Conservation (phyloP, 2,888 invertebrate species). For the Cecidostiba fungosa region DNA sequence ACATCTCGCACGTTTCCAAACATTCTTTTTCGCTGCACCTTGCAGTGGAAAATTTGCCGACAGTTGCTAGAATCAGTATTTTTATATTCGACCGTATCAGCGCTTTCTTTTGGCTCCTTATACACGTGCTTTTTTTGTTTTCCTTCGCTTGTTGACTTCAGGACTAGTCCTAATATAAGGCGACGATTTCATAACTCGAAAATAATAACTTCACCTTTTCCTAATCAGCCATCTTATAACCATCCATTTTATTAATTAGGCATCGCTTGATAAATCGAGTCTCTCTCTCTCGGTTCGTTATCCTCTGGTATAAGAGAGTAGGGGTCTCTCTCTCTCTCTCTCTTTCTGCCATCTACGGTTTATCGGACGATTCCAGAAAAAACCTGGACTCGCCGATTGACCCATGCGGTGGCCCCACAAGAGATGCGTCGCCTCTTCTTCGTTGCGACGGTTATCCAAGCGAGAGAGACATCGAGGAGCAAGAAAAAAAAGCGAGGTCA, state of each 20-base stretch:
- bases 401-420: constrained; percentile 10
- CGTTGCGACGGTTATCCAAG: neutral
- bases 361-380: constrained; percentile 45
- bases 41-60: constrained; percentile 2
- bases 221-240: too few species aligned
- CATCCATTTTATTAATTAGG: neutral
- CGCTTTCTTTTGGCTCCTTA: neutral
- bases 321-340: constrained; percentile 20
- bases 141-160: too few species aligned
- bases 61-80: neutral
- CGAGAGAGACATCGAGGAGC: neutral
- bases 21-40: constrained; percentile 20
- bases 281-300: neutral
- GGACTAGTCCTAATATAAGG: too few species aligned
- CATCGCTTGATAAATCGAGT: neutral
- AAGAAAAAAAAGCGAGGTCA: constrained; percentile 1
- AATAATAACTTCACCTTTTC: too few species aligned
- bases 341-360: neutral
- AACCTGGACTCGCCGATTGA: constrained; percentile 43
- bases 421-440: neutral
- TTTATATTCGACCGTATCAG: neutral
- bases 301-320: constrained; percentile 24
- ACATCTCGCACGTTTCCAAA: constrained; percentile 54
- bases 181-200: too few species aligned
- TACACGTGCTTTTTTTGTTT: too few species aligned